phyloP scores from a whole-genome alignment of 2,888 invertebrate species.

The Lottia scabra region DNA sequence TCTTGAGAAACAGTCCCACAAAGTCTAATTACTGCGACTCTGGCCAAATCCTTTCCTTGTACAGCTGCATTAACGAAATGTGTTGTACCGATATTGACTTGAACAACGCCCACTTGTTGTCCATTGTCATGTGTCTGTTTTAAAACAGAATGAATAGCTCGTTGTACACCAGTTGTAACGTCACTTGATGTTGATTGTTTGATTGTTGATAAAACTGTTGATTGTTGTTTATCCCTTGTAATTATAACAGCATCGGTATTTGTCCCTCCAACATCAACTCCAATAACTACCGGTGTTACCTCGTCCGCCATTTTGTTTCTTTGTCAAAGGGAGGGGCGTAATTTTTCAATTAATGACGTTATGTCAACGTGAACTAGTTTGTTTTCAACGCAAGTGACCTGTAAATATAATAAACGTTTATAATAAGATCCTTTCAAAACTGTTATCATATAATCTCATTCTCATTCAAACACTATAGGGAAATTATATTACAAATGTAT shows the following conservation, averaged over 20 bases:
- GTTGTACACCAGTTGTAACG: slow-evolving; percentile 51
- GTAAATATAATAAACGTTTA: too few species aligned
- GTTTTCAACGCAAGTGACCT: too few species aligned
- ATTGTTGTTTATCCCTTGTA: slow-evolving; percentile 22
- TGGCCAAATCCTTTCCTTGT: slow-evolving; percentile 52
- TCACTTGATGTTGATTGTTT: slow-evolving; percentile 59
- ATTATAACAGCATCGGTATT: slow-evolving; percentile 64
- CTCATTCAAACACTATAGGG: too few species aligned
- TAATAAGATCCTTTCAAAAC: too few species aligned
- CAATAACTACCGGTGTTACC: slow-evolving; percentile 40
- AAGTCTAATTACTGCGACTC: slow-evolving; percentile 57
- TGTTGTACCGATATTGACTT: slow-evolving; percentile 63
- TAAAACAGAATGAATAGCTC: slow-evolving; percentile 32
- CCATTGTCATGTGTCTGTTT: slow-evolving; percentile 14
- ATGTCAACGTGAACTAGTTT: too few species aligned
- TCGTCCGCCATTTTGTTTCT: background rate
- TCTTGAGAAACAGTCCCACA: slow-evolving; percentile 57
- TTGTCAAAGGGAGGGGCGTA: too few species aligned
- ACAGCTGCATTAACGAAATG: slow-evolving; percentile 66
- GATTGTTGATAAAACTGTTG: slow-evolving; percentile 43
- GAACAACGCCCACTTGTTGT: slow-evolving; percentile 28
- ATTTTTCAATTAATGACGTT: too few species aligned
- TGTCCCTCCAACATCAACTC: slow-evolving; percentile 66
- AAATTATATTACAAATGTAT: too few species aligned
- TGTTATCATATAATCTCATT: too few species aligned